Conservation (phyloP, 2,888 invertebrate genomes). For the Drosophila nr. perissopoda region DNA sequence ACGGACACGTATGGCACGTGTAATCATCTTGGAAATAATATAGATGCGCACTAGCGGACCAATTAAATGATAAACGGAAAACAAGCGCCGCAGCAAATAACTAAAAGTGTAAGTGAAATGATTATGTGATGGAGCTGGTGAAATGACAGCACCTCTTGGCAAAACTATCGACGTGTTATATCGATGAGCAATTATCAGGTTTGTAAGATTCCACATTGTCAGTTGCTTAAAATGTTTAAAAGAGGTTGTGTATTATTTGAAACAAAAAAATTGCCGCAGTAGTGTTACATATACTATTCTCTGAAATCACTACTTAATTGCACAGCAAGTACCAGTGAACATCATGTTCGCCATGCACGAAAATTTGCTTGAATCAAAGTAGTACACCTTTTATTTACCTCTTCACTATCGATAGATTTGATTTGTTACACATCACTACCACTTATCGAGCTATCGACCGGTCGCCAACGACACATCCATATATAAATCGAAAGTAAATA, state of each 20-base stretch:
- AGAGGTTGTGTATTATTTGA: background rate
- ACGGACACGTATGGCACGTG: constrained; percentile 65
- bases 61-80: constrained; percentile 46
- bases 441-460: constrained; percentile 20
- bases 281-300: background rate
- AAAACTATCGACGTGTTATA: constrained; percentile 21
- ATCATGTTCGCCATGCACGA: background rate
- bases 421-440: constrained; percentile 15
- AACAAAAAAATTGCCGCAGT: background rate
- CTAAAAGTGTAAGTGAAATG: constrained; percentile 51
- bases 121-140: constrained; percentile 73
- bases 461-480: constrained; percentile 28
- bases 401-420: constrained; percentile 24
- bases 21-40: constrained; percentile 45
- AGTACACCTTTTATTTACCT: background rate
- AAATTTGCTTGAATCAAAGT: background rate
- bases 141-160: constrained; percentile 56
- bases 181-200: constrained; percentile 14
- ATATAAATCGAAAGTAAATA: constrained; percentile 50
- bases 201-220: background rate
- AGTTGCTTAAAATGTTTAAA: background rate
- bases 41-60: constrained; percentile 5
- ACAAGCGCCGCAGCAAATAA: constrained; percentile 33
- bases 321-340: background rate
- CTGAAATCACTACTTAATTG: too few relatives aligned